Base-by-base conservation (phyloP, 2,888 invertebrate species). In the Pasiphila rectangulata region DNA sequence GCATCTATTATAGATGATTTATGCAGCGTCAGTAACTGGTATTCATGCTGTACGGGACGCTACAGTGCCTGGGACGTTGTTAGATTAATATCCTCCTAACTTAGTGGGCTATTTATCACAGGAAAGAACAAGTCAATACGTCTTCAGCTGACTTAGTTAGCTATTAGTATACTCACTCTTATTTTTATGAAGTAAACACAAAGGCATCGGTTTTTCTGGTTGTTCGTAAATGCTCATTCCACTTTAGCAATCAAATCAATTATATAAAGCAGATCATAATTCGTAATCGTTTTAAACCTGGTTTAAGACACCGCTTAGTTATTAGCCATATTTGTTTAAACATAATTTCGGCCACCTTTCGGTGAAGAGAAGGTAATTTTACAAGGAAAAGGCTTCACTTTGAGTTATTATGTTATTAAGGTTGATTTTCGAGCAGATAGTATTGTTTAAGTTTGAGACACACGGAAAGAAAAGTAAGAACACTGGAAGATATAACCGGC, bases 351-450 rank as follows among this genome's bases (percentile, higher is more conserved):
- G 24, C 42, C 38, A 46, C 50, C 32, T 46, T 50, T 41, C 12
- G 37, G 41, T 34, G 46, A 51, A 46, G 46, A 15, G 38, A 12
- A 19, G 34, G 45, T 41, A 46, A 23, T 42, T 46, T 50, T 45
- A 50, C 50, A 45, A 41, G 50, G 51, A 61, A 58, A 58, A 32
- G 32, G 32, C 9, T 56, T 61, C n/a, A 59, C 61, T 70, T 67
- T 42, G 51, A 62, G 61, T 59, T 64, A 74, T 69, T 69, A 70
- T 67, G 61, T 68, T 68, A 67, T 72, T 71, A 71, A 17, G 38
- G 36, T 40, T 54, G 57, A 64, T 62, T 70, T 63, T 54, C 56
- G 61, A 54, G 39, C 56, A 53, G 21, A 21, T 5, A 7, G 7
- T 21, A 2, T 21, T 6, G 3, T 5, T 1, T 25, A 25, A 25